Conservation (phyloP, 2,797 vertebrate species). For the Crocidura indochinensis region DNA sequence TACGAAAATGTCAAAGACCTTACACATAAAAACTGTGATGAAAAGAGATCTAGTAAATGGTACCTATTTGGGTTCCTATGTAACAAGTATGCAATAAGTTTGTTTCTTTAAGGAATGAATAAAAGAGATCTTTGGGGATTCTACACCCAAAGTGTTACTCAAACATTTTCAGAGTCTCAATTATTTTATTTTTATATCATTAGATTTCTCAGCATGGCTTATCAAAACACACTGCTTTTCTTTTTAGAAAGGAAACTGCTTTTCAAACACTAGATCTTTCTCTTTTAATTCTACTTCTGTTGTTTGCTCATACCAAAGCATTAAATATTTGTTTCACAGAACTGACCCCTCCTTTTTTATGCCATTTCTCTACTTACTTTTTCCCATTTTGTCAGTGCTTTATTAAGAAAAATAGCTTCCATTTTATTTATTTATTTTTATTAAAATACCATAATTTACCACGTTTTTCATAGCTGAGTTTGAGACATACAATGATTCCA, state of each 20-base stretch:
- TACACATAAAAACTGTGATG: background rate
- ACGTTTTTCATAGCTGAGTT: no score
- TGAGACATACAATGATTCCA: no score
- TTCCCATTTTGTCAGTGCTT: no score
- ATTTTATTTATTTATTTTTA: no score
- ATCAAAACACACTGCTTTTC: background rate
- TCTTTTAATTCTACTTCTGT: background rate
- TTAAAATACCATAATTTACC: no score
- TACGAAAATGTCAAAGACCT: background rate
- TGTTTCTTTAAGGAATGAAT: conserved; percentile 13
- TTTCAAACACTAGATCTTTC: background rate
- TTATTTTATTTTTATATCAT: background rate
- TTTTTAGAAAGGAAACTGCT: conserved; percentile 9
- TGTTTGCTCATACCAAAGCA: background rate
- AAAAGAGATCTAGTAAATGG: background rate
- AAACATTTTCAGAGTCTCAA: background rate
- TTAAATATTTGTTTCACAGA: background rate
- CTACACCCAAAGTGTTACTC: background rate
- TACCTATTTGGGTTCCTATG: background rate
- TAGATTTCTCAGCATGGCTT: background rate
- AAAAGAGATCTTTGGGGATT: background rate
- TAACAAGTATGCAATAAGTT: background rate
- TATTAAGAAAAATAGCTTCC: no score
- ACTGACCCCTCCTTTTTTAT: background rate
- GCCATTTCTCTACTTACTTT: background rate